Evolutionary conservation across 1,140 invertebrate genomes (phyloP).

Genomic region (Drosophila yakuba): DNA sequence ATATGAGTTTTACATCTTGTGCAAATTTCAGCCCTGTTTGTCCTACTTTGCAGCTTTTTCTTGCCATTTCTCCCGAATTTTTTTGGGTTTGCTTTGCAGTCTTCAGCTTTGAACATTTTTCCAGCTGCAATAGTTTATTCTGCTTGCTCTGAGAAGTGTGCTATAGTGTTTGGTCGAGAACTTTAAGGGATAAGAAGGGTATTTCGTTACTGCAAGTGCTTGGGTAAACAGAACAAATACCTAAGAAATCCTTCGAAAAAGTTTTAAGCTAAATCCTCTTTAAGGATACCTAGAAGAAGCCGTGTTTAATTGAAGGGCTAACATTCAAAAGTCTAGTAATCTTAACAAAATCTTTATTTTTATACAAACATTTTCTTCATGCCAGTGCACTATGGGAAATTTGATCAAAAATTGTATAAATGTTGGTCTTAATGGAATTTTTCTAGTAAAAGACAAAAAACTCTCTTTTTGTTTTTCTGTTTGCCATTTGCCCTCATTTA

Average conservation of each 20-base stretch:
- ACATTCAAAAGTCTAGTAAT: too few species aligned
- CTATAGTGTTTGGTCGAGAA: slow-evolving; percentile 12
- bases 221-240: too few species aligned
- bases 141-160: slow-evolving; percentile 52
- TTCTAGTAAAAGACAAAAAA: too few species aligned
- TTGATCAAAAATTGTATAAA: too few species aligned
- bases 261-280: not conserved
- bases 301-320: too few species aligned
- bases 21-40: slow-evolving; percentile 31
- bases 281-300: too few species aligned
- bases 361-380: not conserved
- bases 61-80: slow-evolving; percentile 7
- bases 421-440: too few species aligned
- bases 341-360: not conserved
- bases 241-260: too few species aligned
- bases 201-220: too few species aligned
- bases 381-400: too few species aligned
- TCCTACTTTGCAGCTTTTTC: slow-evolving; percentile 2
- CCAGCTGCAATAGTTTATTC: slow-evolving; percentile 36
- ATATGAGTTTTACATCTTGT: slow-evolving; percentile 9
- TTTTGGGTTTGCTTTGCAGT: slow-evolving; percentile 8
- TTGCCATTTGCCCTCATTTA: not conserved
- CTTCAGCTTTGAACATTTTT: slow-evolving; percentile 21
- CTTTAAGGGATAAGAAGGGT: not conserved
- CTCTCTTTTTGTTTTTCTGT: not conserved